These are phyloP conservation scores for Scaptodrosophila latifasciaeformis DNA, from an alignment of 2,888 invertebrate species.

Conservation along the genomic window DNA sequence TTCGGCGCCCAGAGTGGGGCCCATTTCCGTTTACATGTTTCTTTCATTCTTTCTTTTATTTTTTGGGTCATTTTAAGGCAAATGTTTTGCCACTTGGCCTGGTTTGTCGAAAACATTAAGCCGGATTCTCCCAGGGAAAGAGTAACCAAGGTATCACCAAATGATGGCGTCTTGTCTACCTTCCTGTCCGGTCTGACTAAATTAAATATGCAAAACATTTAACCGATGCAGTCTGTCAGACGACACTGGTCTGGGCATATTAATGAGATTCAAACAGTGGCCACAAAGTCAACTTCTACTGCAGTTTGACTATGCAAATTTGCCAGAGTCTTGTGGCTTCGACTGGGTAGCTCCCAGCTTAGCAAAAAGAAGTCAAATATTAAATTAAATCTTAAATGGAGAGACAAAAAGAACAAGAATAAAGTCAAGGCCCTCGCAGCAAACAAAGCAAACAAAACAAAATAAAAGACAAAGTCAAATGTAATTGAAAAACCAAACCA, in stretches of 20 bases:
- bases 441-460: conserved; percentile 28
- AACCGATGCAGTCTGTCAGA: no score
- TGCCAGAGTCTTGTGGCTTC: no score
- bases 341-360: no score
- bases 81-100: conserved; percentile 32
- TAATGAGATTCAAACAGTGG: no score
- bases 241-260: no score
- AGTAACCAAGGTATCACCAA: no score
- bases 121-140: no score
- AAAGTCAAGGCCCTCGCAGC: conserved; percentile 54
- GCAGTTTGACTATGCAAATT: no score
- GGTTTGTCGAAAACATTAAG: no score
- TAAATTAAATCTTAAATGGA: background rate
- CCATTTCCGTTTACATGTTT: conserved; percentile 33
- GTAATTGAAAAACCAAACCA: conserved; percentile 39
- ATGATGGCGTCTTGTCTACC: background rate
- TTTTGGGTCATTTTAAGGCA: conserved; percentile 26
- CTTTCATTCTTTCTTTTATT: conserved; percentile 1
- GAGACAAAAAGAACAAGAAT: conserved; percentile 28
- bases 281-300: conserved; percentile 4
- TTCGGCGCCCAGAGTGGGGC: conserved; percentile 8
- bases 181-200: background rate
- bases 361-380: background rate
- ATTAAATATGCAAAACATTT: conserved; percentile 25
- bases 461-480: conserved; percentile 8